Conservation (phyloP, 2,113 vertebrate genomes). For the Origma solitaria region DNA sequence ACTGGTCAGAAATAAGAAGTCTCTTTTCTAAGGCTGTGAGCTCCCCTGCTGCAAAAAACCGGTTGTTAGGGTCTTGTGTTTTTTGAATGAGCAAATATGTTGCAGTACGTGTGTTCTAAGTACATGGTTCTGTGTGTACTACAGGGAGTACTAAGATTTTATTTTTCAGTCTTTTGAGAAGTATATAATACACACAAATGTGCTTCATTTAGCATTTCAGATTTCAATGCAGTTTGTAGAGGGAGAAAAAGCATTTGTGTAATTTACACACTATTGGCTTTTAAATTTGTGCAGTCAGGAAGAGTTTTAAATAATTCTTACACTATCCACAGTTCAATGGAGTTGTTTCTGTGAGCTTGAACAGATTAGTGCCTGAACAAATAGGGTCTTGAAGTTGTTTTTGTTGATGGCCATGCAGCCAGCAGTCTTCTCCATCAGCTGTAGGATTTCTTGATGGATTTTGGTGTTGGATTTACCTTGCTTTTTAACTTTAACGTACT, state of each 20-base stretch:
- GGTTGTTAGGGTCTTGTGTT: background rate
- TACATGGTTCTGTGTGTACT: accelerated
- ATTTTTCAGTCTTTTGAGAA: background rate
- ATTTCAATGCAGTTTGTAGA: background rate
- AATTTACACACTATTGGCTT: background rate
- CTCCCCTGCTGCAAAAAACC: background rate
- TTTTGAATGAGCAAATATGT: background rate
- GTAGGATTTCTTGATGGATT: background rate
- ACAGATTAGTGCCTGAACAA: background rate
- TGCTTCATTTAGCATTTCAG: background rate
- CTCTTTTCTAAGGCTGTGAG: background rate
- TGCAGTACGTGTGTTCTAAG: background rate
- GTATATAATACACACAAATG: background rate
- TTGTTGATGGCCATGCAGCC: background rate
- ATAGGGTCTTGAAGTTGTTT: background rate
- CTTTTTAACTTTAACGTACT: background rate
- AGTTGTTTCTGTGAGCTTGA: background rate
- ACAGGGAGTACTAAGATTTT: background rate
- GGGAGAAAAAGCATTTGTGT: background rate
- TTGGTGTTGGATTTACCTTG: background rate
- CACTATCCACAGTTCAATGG: background rate
- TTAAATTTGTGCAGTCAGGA: background rate
- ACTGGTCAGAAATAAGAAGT: background rate
- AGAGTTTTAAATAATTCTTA: background rate
- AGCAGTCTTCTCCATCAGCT: background rate